phyloP scores from a whole-genome alignment of 2,113 vertebrate genomes.

The Fregetta grallaria region DNA sequence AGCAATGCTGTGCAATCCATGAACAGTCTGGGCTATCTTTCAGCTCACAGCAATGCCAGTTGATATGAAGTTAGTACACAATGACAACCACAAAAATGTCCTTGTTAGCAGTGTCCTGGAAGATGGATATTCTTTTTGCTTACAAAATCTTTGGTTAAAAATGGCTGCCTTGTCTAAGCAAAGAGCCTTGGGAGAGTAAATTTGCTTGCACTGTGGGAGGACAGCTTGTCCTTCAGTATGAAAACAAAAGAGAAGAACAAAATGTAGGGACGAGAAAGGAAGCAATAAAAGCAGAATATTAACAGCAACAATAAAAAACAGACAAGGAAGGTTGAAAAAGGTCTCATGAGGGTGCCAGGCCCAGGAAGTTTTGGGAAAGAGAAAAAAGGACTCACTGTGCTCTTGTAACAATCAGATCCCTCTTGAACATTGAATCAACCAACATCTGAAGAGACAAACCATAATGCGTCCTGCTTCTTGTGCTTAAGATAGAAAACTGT shows the following conservation, averaged over 20 bases:
- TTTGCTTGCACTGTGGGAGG: not conserved
- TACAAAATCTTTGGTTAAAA: constrained; percentile 9
- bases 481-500: not conserved
- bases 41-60: not conserved
- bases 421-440: not conserved
- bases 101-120: not conserved
- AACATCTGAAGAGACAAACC: not conserved
- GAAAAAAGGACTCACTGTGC: not conserved
- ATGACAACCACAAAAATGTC: not conserved
- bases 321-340: not conserved
- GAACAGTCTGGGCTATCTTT: not conserved
- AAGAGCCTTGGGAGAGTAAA: constrained; percentile 1
- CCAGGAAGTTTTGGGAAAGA: not conserved
- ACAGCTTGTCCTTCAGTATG: not conserved
- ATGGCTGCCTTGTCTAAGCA: not conserved
- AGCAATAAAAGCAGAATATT: not conserved
- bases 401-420: not conserved
- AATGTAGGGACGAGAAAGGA: not conserved
- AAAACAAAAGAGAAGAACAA: not conserved
- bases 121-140: not conserved
- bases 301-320: not conserved
- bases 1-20: not conserved
- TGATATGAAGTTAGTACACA: not conserved
- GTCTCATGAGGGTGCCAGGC: not conserved
- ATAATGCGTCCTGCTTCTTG: not conserved